Base-by-base conservation (phyloP, 2,113 vertebrate species). In the Nesoenas mayeri region DNA sequence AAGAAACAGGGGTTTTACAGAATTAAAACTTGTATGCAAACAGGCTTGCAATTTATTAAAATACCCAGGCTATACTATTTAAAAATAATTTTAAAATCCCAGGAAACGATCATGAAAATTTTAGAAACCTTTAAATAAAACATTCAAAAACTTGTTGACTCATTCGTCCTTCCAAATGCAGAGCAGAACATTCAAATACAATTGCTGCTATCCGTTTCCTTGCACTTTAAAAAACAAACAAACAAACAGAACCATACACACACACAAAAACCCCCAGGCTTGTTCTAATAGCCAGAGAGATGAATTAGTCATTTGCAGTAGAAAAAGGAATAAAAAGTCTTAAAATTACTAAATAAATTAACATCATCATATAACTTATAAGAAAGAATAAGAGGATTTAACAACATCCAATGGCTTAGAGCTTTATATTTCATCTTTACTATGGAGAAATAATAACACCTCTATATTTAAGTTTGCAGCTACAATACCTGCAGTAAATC, bases 1-100 rank as follows among this genome's bases (percentile, higher is more conserved):
- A 79, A 47, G 67, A 89, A 97, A 89, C 32, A 88, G 90, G 57
- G 67, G 94, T 96, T 87, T 95, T 72, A 73, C 24, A 70, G 62
- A 91, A 69, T 61, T 88, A 91, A 97, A 93, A 85, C 8, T 66
- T 94, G 21, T 26, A 96, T 56, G 31, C 32, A 85, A 96, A 95
- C 21, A 91, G 12, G 31, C 12, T 65, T 91, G 38, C 29, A 73
- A 65, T 93, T 97, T 95, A 64, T 95, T 94, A 88, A 31, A 91
- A 53, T 84, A 62, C 36, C 64, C 28, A 81, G 29, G 40, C 10
- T 77, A 36, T 54, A 79, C 66, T 79, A 40, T 65, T 94, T 64
- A 54, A 73, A 57, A 89, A 77, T 85, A 85, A 91, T 91, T 95
- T 86, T 28, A 85, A 90, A 83, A 93, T 77, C 15, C 19, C 56